A percentile compares a stretch with the other conserved stretches of the same genome.
Conservation (phyloP, 2,888 invertebrate species). For the Leptinotarsa tumamoca region DNA sequence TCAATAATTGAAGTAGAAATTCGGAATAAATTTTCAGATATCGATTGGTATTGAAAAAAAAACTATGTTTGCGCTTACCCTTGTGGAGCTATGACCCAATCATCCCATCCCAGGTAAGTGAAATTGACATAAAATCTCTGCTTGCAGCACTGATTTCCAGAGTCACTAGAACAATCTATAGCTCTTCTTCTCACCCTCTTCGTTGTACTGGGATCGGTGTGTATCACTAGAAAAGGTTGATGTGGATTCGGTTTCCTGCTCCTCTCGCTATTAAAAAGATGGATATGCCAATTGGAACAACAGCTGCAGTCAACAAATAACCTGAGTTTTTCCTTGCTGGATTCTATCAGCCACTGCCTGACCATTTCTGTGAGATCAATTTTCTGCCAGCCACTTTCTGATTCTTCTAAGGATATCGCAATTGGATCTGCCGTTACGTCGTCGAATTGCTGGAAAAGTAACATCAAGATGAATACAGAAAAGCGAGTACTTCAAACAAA, state of each 20-base stretch:
- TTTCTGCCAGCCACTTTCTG: conserved; percentile 86
- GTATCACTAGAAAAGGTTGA: conserved; percentile 85
- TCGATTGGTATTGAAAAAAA: no score
- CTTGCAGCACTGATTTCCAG: conserved; percentile 77
- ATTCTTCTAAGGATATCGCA: conserved; percentile 66
- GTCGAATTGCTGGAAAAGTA: conserved; percentile 69
- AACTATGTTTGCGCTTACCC: conserved; percentile 48
- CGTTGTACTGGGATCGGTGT: conserved; percentile 78
- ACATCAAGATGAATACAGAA: no score
- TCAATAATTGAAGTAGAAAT: no score
- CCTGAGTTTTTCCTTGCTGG: conserved; percentile 73
- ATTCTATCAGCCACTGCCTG: conserved; percentile 75
- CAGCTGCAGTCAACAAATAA: conserved; percentile 88
- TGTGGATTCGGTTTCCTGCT: conserved; percentile 71
- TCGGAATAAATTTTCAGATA: no score
- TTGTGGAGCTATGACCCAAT: conserved; percentile 82
- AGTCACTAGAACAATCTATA: conserved; percentile 82
- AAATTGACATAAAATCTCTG: conserved; percentile 93
- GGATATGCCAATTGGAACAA: conserved; percentile 83
- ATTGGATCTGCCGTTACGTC: conserved; percentile 70
- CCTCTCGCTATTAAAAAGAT: conserved; percentile 67
- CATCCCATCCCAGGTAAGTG: conserved; percentile 92
- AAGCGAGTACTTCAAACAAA: no score
- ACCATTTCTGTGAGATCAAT: conserved; percentile 85
- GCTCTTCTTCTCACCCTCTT: conserved; percentile 83